Conservation (phyloP, 2,797 vertebrate species). For the Danio jaintianensis region DNA sequence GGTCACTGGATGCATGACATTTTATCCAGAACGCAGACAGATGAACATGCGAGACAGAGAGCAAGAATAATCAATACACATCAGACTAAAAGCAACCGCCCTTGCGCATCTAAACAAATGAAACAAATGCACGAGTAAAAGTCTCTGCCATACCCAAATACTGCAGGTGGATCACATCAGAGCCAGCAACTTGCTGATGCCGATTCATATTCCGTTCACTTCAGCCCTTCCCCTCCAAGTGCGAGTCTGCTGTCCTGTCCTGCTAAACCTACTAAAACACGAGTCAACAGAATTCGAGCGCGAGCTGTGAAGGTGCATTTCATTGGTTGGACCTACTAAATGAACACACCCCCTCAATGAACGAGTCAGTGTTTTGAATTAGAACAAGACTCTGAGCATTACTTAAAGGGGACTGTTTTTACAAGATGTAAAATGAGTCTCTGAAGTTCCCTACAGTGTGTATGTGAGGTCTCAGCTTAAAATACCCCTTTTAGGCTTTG, state of each 20-base stretch:
- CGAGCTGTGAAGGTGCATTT: neutral
- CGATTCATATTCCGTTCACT: constrained; percentile 32
- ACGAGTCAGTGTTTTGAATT: neutral
- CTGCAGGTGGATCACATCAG: constrained; percentile 17
- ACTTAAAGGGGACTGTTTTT: too few relatives aligned
- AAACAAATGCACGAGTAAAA: constrained; percentile 16
- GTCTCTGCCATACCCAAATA: constrained; percentile 25
- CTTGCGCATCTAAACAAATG: neutral
- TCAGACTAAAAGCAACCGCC: neutral
- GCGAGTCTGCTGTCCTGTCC: neutral
- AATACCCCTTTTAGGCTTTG: too few relatives aligned
- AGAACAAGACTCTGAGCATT: neutral
- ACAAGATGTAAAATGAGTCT: too few relatives aligned
- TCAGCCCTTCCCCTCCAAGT: constrained; percentile 11
- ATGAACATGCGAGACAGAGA: constrained; percentile 17
- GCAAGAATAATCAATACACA: constrained; percentile 24
- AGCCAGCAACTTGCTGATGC: constrained; percentile 25
- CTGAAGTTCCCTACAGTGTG: too few relatives aligned
- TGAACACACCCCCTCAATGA: neutral
- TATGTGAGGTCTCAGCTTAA: too few relatives aligned
- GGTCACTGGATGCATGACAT: constrained; percentile 8
- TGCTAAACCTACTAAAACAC: neutral
- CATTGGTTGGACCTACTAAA: neutral
- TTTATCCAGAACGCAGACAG: constrained; percentile 30
- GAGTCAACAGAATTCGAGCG: neutral